A percentile compares a stretch with the other conserved stretches of the same genome.
phyloP scores from a whole-genome alignment of 2,113 vertebrate species.

The Piaya cayana region DNA sequence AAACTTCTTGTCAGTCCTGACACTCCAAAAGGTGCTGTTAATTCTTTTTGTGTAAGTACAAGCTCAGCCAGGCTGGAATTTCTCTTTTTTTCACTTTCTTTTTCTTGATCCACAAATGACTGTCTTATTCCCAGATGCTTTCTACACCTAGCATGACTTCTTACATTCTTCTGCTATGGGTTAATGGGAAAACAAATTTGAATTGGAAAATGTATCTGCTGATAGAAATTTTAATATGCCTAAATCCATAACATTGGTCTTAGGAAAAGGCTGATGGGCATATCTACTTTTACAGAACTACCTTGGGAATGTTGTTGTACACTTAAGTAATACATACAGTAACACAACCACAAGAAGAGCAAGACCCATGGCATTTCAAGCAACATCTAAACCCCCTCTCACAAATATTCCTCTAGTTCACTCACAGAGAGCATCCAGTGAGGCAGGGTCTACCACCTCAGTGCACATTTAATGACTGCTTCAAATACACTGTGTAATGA shows the following conservation, averaged over 20 bases:
- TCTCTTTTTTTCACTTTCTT: background rate
- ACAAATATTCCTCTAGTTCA: background rate
- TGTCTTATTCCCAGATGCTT: background rate
- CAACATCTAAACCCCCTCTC: background rate
- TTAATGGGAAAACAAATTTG: background rate
- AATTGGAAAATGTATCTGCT: background rate
- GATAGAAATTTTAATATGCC: background rate
- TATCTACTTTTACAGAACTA: background rate
- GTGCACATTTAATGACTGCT: background rate
- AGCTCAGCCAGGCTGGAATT: background rate
- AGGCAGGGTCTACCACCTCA: background rate
- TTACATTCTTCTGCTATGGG: background rate
- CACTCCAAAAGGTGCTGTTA: background rate
- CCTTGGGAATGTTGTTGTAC: background rate
- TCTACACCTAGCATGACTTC: background rate
- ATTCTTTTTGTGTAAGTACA: background rate
- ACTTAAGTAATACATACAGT: background rate
- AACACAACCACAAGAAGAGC: background rate
- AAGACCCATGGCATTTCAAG: background rate
- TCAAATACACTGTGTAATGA: background rate
- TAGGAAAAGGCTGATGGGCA: background rate
- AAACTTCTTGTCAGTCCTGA: background rate
- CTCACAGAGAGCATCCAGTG: rapidly evolving
- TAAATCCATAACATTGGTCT: background rate
- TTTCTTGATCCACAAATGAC: background rate